Conservation (phyloP, 2,888 invertebrate genomes). For the Habrosyne pyritoides region DNA sequence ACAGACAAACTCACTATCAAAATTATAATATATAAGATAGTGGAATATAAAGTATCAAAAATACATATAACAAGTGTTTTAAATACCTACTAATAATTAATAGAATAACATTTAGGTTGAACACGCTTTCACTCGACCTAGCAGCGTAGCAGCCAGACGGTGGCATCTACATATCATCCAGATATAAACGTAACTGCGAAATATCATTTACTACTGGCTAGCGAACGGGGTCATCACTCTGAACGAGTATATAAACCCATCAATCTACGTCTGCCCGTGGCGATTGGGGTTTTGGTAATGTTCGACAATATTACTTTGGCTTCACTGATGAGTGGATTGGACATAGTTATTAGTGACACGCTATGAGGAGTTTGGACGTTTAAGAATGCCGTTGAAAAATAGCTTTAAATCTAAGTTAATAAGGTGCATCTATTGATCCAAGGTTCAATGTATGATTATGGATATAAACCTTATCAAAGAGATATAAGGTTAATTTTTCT, state of each 20-base stretch:
- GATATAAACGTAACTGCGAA: background rate
- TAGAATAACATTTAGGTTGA: background rate
- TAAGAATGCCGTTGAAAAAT: too few species aligned
- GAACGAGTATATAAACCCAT: background rate
- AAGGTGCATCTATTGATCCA: too few species aligned
- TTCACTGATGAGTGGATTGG: background rate
- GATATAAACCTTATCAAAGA: too few species aligned
- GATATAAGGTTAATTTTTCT: too few species aligned
- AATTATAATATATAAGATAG: too few species aligned
- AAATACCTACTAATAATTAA: background rate
- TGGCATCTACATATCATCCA: background rate
- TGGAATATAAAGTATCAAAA: too few species aligned
- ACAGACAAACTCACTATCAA: too few species aligned
- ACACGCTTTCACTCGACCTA: background rate
- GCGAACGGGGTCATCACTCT: conserved; percentile 2
- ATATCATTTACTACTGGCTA: background rate
- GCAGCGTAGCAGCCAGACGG: background rate
- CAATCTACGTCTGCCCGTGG: background rate
- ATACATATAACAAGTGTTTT: too few species aligned
- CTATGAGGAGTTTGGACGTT: too few species aligned
- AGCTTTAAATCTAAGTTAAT: too few species aligned
- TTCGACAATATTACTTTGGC: background rate
- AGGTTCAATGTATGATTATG: too few species aligned
- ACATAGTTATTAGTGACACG: too few species aligned
- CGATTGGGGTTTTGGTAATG: conserved; percentile 4